Evolutionary conservation across 2,113 vertebrate genomes (phyloP).

Genomic region (Hystrix brachyura): DNA sequence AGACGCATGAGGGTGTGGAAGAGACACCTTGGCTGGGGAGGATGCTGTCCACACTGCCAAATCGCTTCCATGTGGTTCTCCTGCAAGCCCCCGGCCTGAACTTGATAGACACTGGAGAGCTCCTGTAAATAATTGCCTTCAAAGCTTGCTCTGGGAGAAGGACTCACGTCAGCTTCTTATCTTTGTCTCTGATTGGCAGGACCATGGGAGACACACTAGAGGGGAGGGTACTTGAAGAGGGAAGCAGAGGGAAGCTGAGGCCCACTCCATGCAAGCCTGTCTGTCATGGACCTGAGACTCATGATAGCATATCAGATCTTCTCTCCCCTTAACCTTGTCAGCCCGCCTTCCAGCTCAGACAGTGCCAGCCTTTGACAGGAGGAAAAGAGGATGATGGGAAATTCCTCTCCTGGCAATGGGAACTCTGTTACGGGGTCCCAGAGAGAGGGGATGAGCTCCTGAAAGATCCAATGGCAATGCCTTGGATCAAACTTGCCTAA

Average conservation of each 20-base stretch:
- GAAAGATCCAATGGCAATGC: not conserved
- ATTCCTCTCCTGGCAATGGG: conserved; percentile 57
- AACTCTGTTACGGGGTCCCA: not conserved
- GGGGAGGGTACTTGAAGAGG: conserved; percentile 21
- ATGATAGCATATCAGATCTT: conserved; percentile 77
- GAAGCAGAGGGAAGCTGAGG: conserved; percentile 10
- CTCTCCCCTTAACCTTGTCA: conserved; percentile 69
- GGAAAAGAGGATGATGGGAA: conserved; percentile 67
- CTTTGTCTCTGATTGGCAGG: conserved; percentile 78
- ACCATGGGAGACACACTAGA: not conserved
- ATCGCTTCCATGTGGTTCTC: not conserved
- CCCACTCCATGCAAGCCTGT: conserved; percentile 54
- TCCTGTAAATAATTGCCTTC: conserved; percentile 71
- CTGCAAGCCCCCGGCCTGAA: not conserved
- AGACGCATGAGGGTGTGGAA: rapidly evolving
- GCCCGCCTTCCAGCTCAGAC: conserved; percentile 70
- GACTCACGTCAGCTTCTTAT: conserved; percentile 65
- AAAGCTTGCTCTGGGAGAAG: conserved; percentile 45
- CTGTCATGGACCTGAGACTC: conserved; percentile 72
- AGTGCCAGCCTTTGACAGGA: conserved; percentile 66
- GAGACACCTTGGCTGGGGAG: not conserved
- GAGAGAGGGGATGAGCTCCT: conserved; percentile 20
- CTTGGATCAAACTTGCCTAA: not conserved
- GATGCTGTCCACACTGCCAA: rapidly evolving
- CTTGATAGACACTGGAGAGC: conserved; percentile 32